Conservation (phyloP, 2,113 vertebrate species). For the Procavia capensis region DNA sequence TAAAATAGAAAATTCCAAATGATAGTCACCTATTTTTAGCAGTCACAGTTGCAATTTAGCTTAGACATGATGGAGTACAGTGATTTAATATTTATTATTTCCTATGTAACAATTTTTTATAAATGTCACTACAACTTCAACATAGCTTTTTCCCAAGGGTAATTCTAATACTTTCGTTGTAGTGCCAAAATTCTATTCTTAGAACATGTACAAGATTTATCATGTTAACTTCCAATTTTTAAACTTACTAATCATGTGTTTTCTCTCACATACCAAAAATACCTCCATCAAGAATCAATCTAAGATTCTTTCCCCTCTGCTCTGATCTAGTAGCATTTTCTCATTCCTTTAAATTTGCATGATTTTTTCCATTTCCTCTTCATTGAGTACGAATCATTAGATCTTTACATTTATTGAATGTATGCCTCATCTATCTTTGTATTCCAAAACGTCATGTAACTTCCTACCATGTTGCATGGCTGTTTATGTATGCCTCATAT, state of each 20-base stretch:
- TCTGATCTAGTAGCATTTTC: background rate
- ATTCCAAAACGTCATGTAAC: background rate
- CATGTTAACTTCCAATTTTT: slow-evolving; percentile 31
- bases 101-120: slow-evolving; percentile 50
- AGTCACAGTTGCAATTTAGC: slow-evolving; percentile 47
- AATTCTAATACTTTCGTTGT: slow-evolving; percentile 55
- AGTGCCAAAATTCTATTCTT: slow-evolving; percentile 40
- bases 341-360: background rate
- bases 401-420: background rate
- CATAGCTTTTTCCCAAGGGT: background rate
- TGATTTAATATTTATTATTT: slow-evolving; percentile 80
- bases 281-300: background rate
- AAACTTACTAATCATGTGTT: slow-evolving; percentile 21
- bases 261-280: slow-evolving; percentile 20
- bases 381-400: background rate
- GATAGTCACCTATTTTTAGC: slow-evolving; percentile 50
- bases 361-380: background rate
- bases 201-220: slow-evolving; percentile 18
- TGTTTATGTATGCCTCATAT: background rate
- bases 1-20: slow-evolving; percentile 45
- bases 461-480: background rate
- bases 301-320: background rate
- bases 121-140: slow-evolving; percentile 64
- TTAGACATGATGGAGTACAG: slow-evolving; percentile 49
- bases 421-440: background rate